A percentile compares a stretch with the other conserved stretches of the same genome.
Evolutionary conservation across 2,113 vertebrate genomes (phyloP).

Genomic region (Pleuronectes platessa): DNA sequence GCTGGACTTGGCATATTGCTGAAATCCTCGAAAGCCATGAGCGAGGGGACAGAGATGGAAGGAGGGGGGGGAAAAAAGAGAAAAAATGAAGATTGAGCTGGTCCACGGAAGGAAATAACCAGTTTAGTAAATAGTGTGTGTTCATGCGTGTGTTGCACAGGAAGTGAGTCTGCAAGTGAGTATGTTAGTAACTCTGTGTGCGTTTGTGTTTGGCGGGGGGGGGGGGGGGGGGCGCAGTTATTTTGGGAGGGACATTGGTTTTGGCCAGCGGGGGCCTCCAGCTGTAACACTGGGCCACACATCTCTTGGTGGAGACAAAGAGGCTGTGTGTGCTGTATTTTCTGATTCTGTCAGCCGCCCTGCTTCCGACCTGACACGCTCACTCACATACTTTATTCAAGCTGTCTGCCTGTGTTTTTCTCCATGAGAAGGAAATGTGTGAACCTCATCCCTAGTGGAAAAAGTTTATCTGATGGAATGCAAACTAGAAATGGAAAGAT

Average conservation of each 20-base stretch:
- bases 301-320: constrained; percentile 53
- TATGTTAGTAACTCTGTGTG: neutral
- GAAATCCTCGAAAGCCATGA: constrained; percentile 52
- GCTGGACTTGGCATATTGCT: constrained; percentile 5
- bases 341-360: constrained; percentile 10
- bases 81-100: constrained; percentile 61
- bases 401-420: neutral
- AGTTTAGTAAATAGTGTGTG: constrained; percentile 63
- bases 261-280: constrained; percentile 41
- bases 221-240: too few species aligned
- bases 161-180: constrained; percentile 52
- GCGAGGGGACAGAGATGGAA: constrained; percentile 23
- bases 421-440: neutral
- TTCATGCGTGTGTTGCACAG: constrained; percentile 48
- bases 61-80: constrained; percentile 14
- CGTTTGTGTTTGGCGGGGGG: neutral
- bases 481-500: neutral
- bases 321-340: constrained; percentile 55
- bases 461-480: neutral
- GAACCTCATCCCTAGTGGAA: neutral
- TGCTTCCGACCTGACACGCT: neutral
- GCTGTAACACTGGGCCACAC: constrained; percentile 49
- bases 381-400: neutral
- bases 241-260: constrained; percentile 43
- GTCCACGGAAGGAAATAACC: constrained; percentile 78